Evolutionary conservation across 2,888 invertebrate species (phyloP).

Genomic region (Taphrorychus bicolor): DNA sequence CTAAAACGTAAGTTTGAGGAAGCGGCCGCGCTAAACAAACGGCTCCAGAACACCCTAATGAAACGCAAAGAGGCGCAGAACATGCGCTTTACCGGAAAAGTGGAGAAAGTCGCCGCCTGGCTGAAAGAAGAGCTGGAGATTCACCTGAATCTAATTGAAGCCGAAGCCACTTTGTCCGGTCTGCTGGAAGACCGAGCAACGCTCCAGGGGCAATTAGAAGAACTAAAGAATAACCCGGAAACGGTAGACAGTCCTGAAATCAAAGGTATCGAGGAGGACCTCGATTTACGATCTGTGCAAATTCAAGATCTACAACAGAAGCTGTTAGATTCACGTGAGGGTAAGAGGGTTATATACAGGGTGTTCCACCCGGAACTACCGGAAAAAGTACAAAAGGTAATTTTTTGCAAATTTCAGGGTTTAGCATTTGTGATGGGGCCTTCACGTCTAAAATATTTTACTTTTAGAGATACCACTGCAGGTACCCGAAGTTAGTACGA

Average conservation of each 20-base stretch:
- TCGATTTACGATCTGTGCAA: constrained; percentile 73
- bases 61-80: constrained; percentile 61
- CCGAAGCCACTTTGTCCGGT: constrained; percentile 76
- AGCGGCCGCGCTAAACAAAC: constrained; percentile 82
- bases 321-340: constrained; percentile 80
- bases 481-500: too few species aligned
- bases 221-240: constrained; percentile 60
- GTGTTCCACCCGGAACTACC: too few species aligned
- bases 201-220: constrained; percentile 63
- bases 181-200: constrained; percentile 76
- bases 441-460: too few species aligned
- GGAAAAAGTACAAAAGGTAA: not conserved
- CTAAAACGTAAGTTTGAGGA: constrained; percentile 89
- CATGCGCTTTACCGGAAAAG: not conserved
- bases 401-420: not conserved
- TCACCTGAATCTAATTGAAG: constrained; percentile 77
- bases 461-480: too few species aligned
- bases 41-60: constrained; percentile 76
- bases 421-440: too few species aligned
- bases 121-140: constrained; percentile 83
- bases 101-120: constrained; percentile 45
- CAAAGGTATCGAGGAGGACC: constrained; percentile 62
- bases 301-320: constrained; percentile 83
- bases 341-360: constrained; percentile 56
- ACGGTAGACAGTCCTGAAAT: constrained; percentile 52